Conservation (phyloP, 1,140 invertebrate genomes). For the Drepana arcuata region DNA sequence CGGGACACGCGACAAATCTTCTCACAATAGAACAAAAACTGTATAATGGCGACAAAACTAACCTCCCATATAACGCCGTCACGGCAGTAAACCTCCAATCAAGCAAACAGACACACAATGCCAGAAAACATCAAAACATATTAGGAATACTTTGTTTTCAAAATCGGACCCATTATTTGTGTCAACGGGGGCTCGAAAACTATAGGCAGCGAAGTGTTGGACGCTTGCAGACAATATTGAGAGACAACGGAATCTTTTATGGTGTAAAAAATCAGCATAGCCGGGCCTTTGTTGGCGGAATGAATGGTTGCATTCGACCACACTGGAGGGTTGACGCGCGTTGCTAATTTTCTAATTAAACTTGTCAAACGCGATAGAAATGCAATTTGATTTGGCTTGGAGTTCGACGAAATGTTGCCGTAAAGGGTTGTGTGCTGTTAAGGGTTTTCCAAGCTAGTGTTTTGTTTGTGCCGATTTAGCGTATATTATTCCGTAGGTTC, state of each 20-base stretch:
- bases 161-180: constrained; percentile 48
- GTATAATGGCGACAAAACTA: constrained; percentile 27
- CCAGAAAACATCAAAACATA: constrained; percentile 64
- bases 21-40: constrained; percentile 23
- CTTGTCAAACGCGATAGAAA: not conserved
- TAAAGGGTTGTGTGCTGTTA: too few species aligned
- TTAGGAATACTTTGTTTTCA: constrained; percentile 50
- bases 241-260: constrained; percentile 22
- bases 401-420: too few species aligned
- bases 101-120: constrained; percentile 32
- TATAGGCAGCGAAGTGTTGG: constrained; percentile 38
- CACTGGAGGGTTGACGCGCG: constrained; percentile 40
- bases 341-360: constrained; percentile 56
- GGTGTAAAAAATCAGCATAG: constrained; percentile 26
- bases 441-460: too few species aligned
- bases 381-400: too few species aligned
- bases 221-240: constrained; percentile 20
- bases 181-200: constrained; percentile 52
- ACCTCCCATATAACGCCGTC: constrained; percentile 28
- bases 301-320: constrained; percentile 44
- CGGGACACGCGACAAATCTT: constrained; percentile 19
- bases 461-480: too few species aligned
- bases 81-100: constrained; percentile 42
- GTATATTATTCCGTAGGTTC: too few species aligned
- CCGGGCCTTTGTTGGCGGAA: constrained; percentile 28